A percentile compares a stretch with the other conserved stretches of the same genome.
Conservation (phyloP, 2,797 vertebrate genomes). For the Momotus momota region DNA sequence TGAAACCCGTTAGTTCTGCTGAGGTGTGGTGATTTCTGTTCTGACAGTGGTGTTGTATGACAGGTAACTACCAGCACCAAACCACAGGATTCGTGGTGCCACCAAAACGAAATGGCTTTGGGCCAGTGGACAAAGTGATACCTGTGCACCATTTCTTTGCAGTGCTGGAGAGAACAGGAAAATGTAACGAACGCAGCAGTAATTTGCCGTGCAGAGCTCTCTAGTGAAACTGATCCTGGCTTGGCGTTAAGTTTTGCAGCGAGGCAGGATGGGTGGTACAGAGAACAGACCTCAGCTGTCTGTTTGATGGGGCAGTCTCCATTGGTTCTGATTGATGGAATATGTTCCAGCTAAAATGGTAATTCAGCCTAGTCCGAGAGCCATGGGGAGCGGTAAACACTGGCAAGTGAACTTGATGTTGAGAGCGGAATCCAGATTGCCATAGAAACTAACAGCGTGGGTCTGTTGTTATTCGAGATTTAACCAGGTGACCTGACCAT, state of each 20-base stretch:
- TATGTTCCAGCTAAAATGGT: not conserved
- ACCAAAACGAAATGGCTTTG: accelerated
- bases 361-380: not conserved
- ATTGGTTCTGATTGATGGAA: not conserved
- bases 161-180: not conserved
- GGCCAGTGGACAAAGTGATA: not conserved
- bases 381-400: not conserved
- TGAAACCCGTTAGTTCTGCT: not conserved
- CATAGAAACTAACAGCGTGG: conserved; percentile 28
- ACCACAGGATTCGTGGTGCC: not conserved
- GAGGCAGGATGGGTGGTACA: not conserved
- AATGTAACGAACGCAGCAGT: accelerated
- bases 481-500: conserved; percentile 22
- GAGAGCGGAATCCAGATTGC: conserved; percentile 37
- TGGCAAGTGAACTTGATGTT: not conserved
- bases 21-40: not conserved
- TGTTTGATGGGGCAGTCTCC: not conserved
- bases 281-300: not conserved
- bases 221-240: not conserved
- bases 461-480: conserved; percentile 1
- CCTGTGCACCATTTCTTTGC: not conserved
- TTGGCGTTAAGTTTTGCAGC: not conserved
- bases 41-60: not conserved
- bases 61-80: not conserved
- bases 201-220: not conserved